Conservation (phyloP, 1,140 invertebrate species). For the Drosophila lowei region DNA sequence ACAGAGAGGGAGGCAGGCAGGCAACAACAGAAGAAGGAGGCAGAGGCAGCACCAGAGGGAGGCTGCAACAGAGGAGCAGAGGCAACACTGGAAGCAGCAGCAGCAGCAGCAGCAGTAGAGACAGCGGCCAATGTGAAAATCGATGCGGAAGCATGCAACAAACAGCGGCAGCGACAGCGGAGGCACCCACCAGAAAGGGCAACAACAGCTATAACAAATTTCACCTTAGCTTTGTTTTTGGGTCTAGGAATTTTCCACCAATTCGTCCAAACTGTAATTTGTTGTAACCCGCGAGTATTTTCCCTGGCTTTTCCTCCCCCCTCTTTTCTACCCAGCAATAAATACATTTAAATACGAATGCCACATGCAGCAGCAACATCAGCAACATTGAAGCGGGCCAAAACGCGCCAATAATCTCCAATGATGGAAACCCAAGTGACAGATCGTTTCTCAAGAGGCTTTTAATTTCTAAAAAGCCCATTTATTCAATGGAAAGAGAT, state of each 20-base stretch:
- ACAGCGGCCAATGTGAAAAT: slow-evolving; percentile 71
- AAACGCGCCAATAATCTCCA: neutral
- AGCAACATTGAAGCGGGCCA: slow-evolving; percentile 3
- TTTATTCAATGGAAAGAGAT: no score
- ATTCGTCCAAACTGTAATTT: slow-evolving; percentile 51
- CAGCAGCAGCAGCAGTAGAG: slow-evolving; percentile 19
- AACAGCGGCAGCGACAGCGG: slow-evolving; percentile 50
- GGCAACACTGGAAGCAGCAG: slow-evolving; percentile 19
- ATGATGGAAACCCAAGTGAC: neutral
- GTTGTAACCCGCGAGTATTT: neutral
- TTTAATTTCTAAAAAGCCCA: no score
- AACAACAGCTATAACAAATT: slow-evolving; percentile 26
- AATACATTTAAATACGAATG: slow-evolving; percentile 60
- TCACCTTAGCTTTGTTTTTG: slow-evolving; percentile 42
- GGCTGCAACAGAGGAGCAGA: slow-evolving; percentile 27
- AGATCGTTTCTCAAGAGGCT: neutral
- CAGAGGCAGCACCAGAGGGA: slow-evolving; percentile 16
- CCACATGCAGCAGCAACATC: slow-evolving; percentile 50
- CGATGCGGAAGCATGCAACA: slow-evolving; percentile 74
- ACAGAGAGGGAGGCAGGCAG: slow-evolving; percentile 19
- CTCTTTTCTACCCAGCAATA: slow-evolving; percentile 19
- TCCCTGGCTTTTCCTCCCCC: neutral
- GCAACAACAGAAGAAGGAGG: slow-evolving; percentile 25
- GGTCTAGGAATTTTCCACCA: slow-evolving; percentile 38
- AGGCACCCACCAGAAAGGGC: slow-evolving; percentile 17